Evolutionary conservation across 2,888 invertebrate species (phyloP).

Genomic region (Drosophila pseudotakahashii): DNA sequence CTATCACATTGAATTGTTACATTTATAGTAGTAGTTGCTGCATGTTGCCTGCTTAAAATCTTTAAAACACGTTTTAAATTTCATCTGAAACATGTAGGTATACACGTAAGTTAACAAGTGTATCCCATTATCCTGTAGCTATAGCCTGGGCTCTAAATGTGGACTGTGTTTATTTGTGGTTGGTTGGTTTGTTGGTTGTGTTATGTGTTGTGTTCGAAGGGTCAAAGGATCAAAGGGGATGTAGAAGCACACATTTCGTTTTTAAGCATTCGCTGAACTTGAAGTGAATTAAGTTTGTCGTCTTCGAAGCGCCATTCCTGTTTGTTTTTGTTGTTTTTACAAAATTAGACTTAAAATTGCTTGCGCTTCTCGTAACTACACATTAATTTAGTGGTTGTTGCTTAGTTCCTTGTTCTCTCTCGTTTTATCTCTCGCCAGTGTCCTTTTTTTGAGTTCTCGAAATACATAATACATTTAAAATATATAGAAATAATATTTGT

Average conservation of each 20-base stretch:
- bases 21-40: slow-evolving; percentile 82
- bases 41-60: slow-evolving; percentile 73
- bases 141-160: slow-evolving; percentile 29
- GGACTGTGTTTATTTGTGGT: slow-evolving; percentile 37
- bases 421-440: slow-evolving; percentile 29
- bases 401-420: slow-evolving; percentile 73
- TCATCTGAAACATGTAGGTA: slow-evolving; percentile 73
- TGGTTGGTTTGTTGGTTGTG: slow-evolving; percentile 17
- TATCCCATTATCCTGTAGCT: slow-evolving; percentile 30
- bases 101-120: slow-evolving; percentile 42
- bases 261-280: slow-evolving; percentile 61
- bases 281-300: slow-evolving; percentile 48
- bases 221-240: slow-evolving; percentile 36
- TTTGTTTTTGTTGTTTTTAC: slow-evolving; percentile 42
- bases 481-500: slow-evolving; percentile 71
- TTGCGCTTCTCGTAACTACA: slow-evolving; percentile 64
- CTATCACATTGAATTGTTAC: slow-evolving; percentile 84
- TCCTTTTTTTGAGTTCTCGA: slow-evolving; percentile 44
- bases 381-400: slow-evolving; percentile 71
- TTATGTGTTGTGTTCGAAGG: slow-evolving; percentile 40
- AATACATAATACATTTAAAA: slow-evolving; percentile 64
- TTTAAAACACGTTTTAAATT: slow-evolving; percentile 76
- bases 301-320: slow-evolving; percentile 24
- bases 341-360: slow-evolving; percentile 69
- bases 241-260: slow-evolving; percentile 50